Conservation (phyloP, 2,113 vertebrate genomes). For the Murina feae region DNA sequence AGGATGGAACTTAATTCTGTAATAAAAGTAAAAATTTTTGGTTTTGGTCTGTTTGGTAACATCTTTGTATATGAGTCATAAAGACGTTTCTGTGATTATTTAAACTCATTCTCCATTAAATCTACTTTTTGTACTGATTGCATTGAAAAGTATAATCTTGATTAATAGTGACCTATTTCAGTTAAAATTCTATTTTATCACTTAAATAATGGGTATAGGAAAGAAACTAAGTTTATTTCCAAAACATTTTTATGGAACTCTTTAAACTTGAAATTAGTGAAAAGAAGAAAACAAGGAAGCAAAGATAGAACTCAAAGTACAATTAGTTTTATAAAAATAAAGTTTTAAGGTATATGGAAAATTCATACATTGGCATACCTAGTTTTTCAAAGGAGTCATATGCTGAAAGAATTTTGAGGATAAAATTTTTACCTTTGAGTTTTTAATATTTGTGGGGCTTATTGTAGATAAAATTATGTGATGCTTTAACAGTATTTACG, state of each 20-base stretch:
- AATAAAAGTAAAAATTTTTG: neutral
- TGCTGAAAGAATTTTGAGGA: slow-evolving; percentile 1
- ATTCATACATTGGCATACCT: neutral
- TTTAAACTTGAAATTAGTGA: neutral
- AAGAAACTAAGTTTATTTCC: neutral
- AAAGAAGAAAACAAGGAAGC: neutral
- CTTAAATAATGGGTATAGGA: neutral
- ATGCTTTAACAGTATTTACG: neutral
- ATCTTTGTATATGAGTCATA: neutral
- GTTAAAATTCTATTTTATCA: neutral
- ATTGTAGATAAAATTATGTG: neutral
- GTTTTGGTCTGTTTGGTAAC: neutral
- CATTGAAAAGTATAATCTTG: neutral
- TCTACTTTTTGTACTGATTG: neutral
- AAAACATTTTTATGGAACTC: slow-evolving; percentile 18
- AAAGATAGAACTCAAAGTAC: slow-evolving; percentile 18
- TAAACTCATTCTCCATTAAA: slow-evolving; percentile 3
- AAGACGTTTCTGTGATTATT: neutral
- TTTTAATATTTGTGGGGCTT: neutral
- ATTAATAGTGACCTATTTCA: neutral
- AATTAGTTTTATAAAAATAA: neutral
- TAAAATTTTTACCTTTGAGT: neutral
- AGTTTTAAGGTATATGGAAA: neutral
- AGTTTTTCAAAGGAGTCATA: neutral
- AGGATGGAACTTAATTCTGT: neutral